phyloP scores from a whole-genome alignment of 2,888 invertebrate genomes.

The Cotesia congregata region DNA sequence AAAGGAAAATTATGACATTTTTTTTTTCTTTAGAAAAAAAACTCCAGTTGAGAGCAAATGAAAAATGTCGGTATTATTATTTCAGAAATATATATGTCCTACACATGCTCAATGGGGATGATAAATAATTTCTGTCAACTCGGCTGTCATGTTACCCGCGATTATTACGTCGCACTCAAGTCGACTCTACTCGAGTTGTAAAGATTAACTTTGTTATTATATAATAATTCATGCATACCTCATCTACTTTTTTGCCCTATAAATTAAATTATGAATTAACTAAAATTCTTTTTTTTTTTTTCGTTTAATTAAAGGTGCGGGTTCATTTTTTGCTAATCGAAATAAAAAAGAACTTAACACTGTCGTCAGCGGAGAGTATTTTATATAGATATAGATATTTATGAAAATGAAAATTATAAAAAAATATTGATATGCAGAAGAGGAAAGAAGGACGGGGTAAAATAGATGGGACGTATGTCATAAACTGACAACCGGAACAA shows the following conservation, averaged over 20 bases:
- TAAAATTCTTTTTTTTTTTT: constrained; percentile 1
- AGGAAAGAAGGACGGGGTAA: constrained; percentile 53
- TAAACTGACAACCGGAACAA: constrained; percentile 69
- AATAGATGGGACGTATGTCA: constrained; percentile 67
- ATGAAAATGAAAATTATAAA: neutral
- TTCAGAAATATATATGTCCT: neutral
- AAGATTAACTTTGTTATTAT: constrained; percentile 20
- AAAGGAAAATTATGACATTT: neutral
- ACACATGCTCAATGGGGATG: neutral
- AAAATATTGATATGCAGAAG: constrained; percentile 12
- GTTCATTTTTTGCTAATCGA: neutral
- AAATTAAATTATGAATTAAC: neutral
- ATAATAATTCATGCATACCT: constrained; percentile 4
- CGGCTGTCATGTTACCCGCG: neutral
- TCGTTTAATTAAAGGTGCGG: neutral
- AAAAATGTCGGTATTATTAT: constrained; percentile 3
- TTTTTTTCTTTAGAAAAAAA: neutral
- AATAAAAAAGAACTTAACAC: no score
- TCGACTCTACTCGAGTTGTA: neutral
- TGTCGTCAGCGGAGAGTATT: no score
- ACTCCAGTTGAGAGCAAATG: neutral
- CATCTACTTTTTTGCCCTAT: neutral
- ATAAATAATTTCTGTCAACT: constrained; percentile 2
- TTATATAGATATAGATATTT: no score
- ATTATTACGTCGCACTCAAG: neutral